These are phyloP conservation scores for Choreutis nemorana DNA, from an alignment of 2,888 invertebrate genomes.

Conservation along the genomic window DNA sequence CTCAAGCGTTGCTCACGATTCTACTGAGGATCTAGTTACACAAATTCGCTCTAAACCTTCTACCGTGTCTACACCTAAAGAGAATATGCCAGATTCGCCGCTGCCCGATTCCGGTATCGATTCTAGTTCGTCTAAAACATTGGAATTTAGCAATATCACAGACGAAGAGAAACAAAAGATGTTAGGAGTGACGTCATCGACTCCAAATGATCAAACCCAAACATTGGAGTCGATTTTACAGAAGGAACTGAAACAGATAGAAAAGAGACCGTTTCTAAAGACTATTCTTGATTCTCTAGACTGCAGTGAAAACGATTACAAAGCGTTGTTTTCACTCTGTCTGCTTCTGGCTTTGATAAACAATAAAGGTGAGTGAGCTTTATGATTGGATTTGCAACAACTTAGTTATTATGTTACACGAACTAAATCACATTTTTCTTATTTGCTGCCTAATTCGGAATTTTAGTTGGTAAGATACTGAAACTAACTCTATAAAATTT, in stretches of 20 bases:
- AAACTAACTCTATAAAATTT: constrained; percentile 1
- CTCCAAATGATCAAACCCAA: constrained; percentile 24
- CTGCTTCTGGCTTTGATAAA: constrained; percentile 92
- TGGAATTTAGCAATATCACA: constrained; percentile 79
- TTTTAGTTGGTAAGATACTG: constrained; percentile 41
- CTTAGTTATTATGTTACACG: constrained; percentile 6
- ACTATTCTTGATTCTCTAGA: constrained; percentile 87
- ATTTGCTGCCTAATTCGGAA: constrained; percentile 35
- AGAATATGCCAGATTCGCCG: constrained; percentile 59
- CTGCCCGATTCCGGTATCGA: constrained; percentile 54
- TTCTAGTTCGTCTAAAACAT: constrained; percentile 40
- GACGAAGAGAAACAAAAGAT: constrained; percentile 90
- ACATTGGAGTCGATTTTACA: constrained; percentile 36
- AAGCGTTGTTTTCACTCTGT: constrained; percentile 89
- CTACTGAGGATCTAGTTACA: constrained; percentile 54
- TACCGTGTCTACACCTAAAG: constrained; percentile 19
- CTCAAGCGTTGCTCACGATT: constrained; percentile 55
- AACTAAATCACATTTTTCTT: constrained; percentile 13
- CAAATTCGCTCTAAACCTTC: constrained; percentile 35
- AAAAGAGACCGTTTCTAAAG: constrained; percentile 84
- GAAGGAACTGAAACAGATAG: constrained; percentile 46
- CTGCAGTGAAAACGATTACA: constrained; percentile 93
- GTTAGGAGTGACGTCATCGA: constrained; percentile 25
- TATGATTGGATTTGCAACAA: neutral
- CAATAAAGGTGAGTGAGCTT: constrained; percentile 81